Evolutionary conservation across 2,113 vertebrate genomes (phyloP).

Genomic region (Tragelaphus buxtoni): DNA sequence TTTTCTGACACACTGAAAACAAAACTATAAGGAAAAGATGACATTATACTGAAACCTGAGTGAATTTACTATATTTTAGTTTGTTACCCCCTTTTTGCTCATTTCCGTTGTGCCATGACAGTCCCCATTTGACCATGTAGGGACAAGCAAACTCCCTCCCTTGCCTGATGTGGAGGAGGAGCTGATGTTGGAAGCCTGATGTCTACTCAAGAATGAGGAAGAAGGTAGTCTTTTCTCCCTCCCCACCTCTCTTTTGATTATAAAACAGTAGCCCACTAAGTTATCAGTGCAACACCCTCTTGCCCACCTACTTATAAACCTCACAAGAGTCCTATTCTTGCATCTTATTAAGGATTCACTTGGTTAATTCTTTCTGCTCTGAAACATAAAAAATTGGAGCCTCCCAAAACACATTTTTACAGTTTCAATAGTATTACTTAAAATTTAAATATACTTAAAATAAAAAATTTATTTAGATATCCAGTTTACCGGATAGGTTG

Average conservation of each 20-base stretch:
- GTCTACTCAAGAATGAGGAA: background rate
- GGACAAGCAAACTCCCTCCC: background rate
- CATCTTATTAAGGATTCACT: background rate
- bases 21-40: background rate
- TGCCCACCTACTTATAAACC: background rate
- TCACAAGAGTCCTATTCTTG: background rate
- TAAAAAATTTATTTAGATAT: background rate
- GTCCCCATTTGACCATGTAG: background rate
- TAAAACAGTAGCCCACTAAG: background rate
- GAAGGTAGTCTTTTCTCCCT: background rate
- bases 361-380: background rate
- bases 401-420: background rate
- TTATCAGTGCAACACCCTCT: background rate
- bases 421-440: background rate
- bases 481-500: background rate
- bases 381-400: background rate
- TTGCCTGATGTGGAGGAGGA: background rate
- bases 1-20: background rate
- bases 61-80: background rate
- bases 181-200: background rate
- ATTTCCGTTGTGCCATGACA: background rate
- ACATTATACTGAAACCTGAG: background rate
- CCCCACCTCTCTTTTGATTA: background rate
- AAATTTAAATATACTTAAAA: background rate
- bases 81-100: background rate